These are phyloP conservation scores for Odontamblyopus rebecca DNA, from an alignment of 2,797 vertebrate species.

Conservation along the genomic window DNA sequence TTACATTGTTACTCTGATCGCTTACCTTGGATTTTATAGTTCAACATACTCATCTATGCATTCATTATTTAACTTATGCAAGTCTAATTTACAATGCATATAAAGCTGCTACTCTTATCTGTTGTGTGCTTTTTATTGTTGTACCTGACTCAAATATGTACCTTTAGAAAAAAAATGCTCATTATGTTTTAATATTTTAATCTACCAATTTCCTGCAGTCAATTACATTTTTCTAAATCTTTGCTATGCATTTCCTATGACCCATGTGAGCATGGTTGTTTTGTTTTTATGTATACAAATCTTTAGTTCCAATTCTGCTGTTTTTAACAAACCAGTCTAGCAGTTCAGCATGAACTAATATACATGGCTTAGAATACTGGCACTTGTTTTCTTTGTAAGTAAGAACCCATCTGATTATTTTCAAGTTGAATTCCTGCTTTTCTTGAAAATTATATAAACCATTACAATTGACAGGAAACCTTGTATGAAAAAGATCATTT, in stretches of 20 bases:
- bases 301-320: not conserved
- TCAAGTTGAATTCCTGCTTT: not conserved
- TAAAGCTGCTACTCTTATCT: not conserved
- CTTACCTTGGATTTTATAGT: not conserved
- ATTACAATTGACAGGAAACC: slow-evolving; percentile 48
- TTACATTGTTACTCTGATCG: not conserved
- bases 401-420: not conserved
- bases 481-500: slow-evolving; percentile 71
- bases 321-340: not conserved
- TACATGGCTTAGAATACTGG: not conserved
- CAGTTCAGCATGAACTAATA: too few relatives aligned
- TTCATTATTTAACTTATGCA: not conserved
- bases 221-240: not conserved
- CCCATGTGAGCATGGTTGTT: not conserved
- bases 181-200: too few relatives aligned
- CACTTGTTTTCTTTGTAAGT: not conserved
- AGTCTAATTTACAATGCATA: not conserved
- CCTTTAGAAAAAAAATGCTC: too few relatives aligned
- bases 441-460: not conserved
- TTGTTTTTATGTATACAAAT: too few relatives aligned
- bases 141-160: too few relatives aligned
- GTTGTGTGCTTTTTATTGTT: not conserved
- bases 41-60: not conserved
- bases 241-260: not conserved
- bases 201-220: too few relatives aligned